Base-by-base conservation (phyloP, 1,140 invertebrate species). In the Drosophila pruinosa region DNA sequence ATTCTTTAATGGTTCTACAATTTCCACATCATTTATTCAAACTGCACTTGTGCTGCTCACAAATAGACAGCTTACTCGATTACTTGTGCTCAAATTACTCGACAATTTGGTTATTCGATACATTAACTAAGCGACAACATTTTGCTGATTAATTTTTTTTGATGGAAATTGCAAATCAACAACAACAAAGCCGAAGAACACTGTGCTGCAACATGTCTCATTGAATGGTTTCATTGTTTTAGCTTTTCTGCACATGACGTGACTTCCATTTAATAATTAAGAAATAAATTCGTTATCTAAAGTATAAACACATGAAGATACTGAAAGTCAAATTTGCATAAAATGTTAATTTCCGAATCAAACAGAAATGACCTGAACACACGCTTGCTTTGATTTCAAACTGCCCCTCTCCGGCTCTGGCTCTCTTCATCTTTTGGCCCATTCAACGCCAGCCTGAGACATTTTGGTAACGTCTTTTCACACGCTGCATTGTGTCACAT, bases 191-290 rank as follows among this genome's bases (percentile, higher is more conserved):
- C 8, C 1, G 21, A 58, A 8, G 8, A 19, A n/a, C 2, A 19
- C 7, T 56, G 24, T 21, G 39, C 19, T 43, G 17, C 10, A 45
- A 17, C 17, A 34, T 24, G 4, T 47, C 12, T 24, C n/a, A 3
- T 38, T 22, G 10, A 14, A n/a, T 58, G 6, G 28, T 34, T 31
- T 31, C 14, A n/a, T 41, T 56, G 63, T 56, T 64, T 56, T 71
- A 4, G 19, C 31, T 48, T 71, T 57, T 6, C 8, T 14, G 15
- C 24, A 41, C 28, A 50, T 80, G 77, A 72, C 65, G 58, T 78
- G 65, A 82, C 78, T 81, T 77, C 43, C 73, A 71, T 53, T 58
- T 78, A 82, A 85, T 86, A 85, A 88, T 88, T 85, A 88, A 86
- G 73, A 74, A 81, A 85, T 83, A 52, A 81, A 75, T 77, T 81